Evolutionary conservation across 2,113 vertebrate species (phyloP).

Genomic region (Struthio camelus): DNA sequence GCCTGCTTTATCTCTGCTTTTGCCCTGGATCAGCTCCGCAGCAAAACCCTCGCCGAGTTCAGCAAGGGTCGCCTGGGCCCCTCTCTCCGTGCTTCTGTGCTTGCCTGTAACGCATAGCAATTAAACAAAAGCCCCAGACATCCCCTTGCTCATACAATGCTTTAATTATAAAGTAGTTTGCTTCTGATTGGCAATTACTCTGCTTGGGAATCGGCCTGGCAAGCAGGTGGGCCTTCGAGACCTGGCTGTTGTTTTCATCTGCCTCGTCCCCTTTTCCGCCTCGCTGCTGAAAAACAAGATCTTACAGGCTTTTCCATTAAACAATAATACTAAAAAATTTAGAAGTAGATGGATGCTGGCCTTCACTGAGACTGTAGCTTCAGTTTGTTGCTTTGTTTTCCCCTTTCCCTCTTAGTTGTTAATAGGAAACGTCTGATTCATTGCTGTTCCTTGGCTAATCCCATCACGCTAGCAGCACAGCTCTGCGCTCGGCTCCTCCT

Average conservation of each 20-base stretch:
- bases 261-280: background rate
- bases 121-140: conserved; percentile 28
- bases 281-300: background rate
- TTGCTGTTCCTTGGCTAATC: background rate
- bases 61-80: background rate
- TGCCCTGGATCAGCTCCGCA: background rate
- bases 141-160: conserved; percentile 28
- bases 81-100: background rate
- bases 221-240: background rate
- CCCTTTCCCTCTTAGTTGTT: background rate
- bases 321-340: background rate
- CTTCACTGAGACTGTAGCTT: background rate
- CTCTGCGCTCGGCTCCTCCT: background rate
- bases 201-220: conserved; percentile 13
- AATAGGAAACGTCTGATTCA: background rate
- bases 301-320: background rate
- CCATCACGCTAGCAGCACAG: background rate
- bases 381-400: background rate
- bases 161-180: conserved; percentile 56
- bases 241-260: background rate
- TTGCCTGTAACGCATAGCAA: background rate
- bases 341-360: background rate
- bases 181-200: conserved; percentile 51
- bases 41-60: conserved; percentile 13
- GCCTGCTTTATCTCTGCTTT: background rate